Evolutionary conservation across 2,888 invertebrate species (phyloP), one percentile per base, ranked within the genome.

Genomic region (Ferdinandea cuprea): DNA sequence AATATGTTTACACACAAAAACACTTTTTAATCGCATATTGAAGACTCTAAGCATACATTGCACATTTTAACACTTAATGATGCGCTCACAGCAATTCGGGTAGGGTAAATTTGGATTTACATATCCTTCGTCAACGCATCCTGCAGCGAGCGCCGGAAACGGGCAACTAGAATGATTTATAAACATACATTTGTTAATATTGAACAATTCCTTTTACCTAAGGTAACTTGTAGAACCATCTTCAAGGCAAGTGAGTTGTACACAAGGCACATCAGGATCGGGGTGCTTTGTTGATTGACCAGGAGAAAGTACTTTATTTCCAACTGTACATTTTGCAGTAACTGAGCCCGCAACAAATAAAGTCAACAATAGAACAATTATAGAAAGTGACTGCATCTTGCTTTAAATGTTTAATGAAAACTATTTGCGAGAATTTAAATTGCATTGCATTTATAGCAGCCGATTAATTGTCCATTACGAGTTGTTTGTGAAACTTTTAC

Each of bases 351-450:
- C 17, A 17, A 19, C 19, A 19, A 17, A 19, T 6, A 32, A 11
- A 0, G 32, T 6, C 17, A 54, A 35, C 35, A 54, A 11, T 6
- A 54, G 19, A 35, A 35, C 2, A 15, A 54, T 11, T 1, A 8
- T 32, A 11, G 35, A 8, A 6, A 35, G 35, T 15, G 52, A 54
- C n/a, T 19, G 32, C 52, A 52, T 52, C 52, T 35, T 21, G 9
- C 25, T 11, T 4, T 28, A 8, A 13, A 6, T n/a, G 9, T 35
- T 52, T 7, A 8, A 50, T 30, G 13, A 28, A 50, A 50, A 50
- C 50, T 50, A 25, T 1, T 50, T 13, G 8, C 15, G 3, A 13
- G 15, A 30, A 6, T 4, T 4, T 1, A 28, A 50, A 50, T 7
- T 2, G 6, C 15, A 8, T 4, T 13, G 1, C 1, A 5, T 28